A percentile compares a stretch with the other conserved stretches of the same genome.
Conservation (phyloP, 2,888 invertebrate genomes). For the Pandemis cinnamomeana region DNA sequence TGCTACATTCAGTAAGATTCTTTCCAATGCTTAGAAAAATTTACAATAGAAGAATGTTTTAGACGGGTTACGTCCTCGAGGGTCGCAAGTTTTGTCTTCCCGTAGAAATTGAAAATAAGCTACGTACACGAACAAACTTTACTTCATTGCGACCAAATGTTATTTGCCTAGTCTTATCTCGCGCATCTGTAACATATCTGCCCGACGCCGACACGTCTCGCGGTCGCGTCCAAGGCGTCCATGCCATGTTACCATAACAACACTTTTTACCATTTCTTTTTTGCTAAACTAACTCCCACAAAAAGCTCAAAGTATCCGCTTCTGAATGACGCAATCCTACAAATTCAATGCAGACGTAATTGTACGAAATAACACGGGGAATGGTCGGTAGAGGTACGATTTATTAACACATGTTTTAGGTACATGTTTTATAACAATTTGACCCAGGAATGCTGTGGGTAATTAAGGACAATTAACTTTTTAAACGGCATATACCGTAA, state of each 20-base stretch:
- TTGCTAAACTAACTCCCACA: not conserved
- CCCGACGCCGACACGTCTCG: too few species aligned
- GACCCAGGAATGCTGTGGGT: not conserved
- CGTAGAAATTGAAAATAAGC: too few species aligned
- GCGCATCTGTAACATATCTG: too few species aligned
- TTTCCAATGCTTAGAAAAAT: too few species aligned
- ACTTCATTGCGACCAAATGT: too few species aligned
- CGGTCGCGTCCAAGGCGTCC: not conserved
- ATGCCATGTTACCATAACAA: not conserved
- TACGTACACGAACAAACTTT: too few species aligned
- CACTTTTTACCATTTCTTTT: conserved; percentile 14
- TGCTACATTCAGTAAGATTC: too few species aligned
- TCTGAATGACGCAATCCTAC: conserved; percentile 14
- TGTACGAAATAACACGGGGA: not conserved
- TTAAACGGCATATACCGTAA: conserved; percentile 2
- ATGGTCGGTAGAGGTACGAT: not conserved
- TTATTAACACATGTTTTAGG: not conserved
- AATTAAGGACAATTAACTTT: conserved; percentile 15
- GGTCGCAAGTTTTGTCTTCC: too few species aligned
- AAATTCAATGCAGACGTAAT: conserved; percentile 11
- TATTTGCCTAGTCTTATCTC: too few species aligned
- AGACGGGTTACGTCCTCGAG: too few species aligned
- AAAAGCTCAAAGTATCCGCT: conserved; percentile 1
- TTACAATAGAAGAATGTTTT: too few species aligned
- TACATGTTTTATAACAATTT: not conserved